phyloP scores from a whole-genome alignment of 2,888 invertebrate genomes.

The Ichneumoninae sp. region DNA sequence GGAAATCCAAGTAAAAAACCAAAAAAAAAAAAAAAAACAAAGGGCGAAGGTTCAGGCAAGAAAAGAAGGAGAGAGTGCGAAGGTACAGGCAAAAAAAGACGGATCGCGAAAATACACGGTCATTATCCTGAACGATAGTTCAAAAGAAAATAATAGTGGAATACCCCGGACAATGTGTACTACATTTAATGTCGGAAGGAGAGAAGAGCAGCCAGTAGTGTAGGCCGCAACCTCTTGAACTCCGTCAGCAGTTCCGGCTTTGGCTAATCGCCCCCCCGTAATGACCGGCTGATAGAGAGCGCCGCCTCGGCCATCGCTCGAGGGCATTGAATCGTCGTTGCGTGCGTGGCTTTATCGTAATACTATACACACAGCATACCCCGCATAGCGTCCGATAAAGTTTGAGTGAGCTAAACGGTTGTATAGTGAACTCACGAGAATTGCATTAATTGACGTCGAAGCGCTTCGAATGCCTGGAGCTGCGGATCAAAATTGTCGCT shows the following conservation, averaged over 20 bases:
- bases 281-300: conserved; percentile 62
- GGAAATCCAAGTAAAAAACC: conserved; percentile 20
- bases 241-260: conserved; percentile 73
- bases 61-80: conserved; percentile 2
- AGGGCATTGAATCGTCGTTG: conserved; percentile 71
- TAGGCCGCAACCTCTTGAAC: conserved; percentile 74
- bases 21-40: background rate
- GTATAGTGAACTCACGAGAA: background rate
- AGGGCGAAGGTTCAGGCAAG: background rate
- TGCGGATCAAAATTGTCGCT: background rate
- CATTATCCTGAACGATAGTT: background rate
- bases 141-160: background rate
- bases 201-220: conserved; percentile 52
- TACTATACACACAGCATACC: background rate
- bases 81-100: conserved; percentile 1
- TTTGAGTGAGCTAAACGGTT: background rate
- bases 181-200: conserved; percentile 30
- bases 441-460: background rate
- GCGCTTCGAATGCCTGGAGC: background rate
- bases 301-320: conserved; percentile 53
- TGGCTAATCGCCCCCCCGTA: conserved; percentile 72
- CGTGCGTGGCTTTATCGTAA: conserved; percentile 43
- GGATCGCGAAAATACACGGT: background rate
- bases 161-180: background rate
- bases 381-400: background rate